Conservation (phyloP, 2,113 vertebrate species). For the Callaeas wilsoni region DNA sequence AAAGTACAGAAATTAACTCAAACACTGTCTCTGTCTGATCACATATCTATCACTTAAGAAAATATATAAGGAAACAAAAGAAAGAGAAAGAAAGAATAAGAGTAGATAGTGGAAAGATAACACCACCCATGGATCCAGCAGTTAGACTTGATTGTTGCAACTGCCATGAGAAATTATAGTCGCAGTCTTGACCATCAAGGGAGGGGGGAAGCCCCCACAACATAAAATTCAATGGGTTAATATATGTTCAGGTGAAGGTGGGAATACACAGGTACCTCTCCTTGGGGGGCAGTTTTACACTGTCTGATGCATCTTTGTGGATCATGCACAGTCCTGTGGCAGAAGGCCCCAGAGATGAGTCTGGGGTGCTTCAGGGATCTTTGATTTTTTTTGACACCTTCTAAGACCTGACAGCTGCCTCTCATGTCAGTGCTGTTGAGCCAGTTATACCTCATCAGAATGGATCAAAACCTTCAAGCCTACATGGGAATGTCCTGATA, state of each 20-base stretch:
- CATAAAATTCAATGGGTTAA: neutral
- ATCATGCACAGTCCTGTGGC: neutral
- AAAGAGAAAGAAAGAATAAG: neutral
- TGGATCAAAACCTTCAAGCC: neutral
- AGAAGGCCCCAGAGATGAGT: neutral
- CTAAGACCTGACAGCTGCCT: neutral
- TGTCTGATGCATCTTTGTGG: neutral
- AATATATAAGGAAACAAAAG: neutral
- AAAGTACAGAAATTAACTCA: neutral
- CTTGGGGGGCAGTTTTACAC: too few species aligned
- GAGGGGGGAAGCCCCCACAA: neutral
- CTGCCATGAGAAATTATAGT: neutral
- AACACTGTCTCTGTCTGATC: neutral
- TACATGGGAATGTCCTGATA: neutral
- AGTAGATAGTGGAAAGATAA: neutral
- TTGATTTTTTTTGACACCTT: neutral
- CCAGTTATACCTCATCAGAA: neutral
- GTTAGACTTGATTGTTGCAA: too few species aligned
- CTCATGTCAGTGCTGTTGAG: neutral
- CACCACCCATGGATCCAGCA: rapidly evolving
- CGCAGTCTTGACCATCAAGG: rapidly evolving
- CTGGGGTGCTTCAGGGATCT: neutral
- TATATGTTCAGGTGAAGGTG: too few species aligned
- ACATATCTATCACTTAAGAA: neutral
- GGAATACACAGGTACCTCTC: too few species aligned